A percentile compares a stretch with the other conserved stretches of the same genome.
These are phyloP conservation scores for Molossus alvarezi DNA, from an alignment of 2,797 vertebrate genomes.

Conservation along the genomic window DNA sequence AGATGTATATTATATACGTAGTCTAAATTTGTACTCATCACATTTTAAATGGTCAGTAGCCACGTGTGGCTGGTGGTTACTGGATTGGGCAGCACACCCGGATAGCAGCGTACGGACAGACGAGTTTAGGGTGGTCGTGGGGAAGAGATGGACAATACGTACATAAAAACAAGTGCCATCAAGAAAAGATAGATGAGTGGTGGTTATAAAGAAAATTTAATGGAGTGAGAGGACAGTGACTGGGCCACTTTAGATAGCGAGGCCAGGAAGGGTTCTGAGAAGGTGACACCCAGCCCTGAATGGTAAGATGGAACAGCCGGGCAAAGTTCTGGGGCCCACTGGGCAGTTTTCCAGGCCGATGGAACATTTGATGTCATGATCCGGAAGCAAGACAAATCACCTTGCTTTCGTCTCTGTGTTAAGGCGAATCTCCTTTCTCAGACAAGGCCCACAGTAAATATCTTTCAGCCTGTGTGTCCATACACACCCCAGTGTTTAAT, in stretches of 20 bases:
- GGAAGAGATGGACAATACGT: neutral
- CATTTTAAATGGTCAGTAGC: neutral
- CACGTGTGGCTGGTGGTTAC: neutral
- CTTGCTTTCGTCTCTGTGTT: neutral
- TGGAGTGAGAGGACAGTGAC: neutral
- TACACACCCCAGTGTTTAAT: neutral
- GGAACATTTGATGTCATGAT: neutral
- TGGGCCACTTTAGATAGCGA: neutral
- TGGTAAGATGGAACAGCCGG: neutral
- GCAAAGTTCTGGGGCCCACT: neutral
- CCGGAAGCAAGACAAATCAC: neutral
- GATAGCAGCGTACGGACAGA: neutral
- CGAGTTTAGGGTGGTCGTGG: neutral
- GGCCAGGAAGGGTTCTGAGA: neutral
- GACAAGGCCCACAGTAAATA: neutral
- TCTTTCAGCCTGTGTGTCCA: slow-evolving; percentile 1
- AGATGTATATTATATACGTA: neutral
- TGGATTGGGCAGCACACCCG: neutral
- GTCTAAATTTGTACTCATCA: neutral
- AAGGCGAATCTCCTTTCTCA: neutral
- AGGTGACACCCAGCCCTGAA: neutral
- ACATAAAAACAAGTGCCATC: neutral
- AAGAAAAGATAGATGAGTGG: neutral
- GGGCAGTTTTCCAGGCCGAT: neutral
- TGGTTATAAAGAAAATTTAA: slow-evolving; percentile 3